These are phyloP conservation scores for Xiphophorus couchianus DNA, from an alignment of 2,113 vertebrate species.

Conservation along the genomic window DNA sequence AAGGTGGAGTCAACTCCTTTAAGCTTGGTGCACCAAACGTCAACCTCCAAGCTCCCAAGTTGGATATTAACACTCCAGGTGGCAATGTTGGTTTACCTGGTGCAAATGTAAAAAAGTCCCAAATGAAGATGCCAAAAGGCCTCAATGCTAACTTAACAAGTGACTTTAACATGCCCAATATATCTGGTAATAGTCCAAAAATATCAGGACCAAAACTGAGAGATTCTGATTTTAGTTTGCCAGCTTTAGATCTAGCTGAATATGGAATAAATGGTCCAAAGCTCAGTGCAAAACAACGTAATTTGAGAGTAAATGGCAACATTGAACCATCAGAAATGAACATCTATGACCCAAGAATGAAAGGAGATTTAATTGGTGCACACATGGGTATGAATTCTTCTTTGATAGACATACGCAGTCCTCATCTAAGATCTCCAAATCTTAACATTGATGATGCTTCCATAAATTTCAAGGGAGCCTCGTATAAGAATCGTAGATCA, in stretches of 20 bases:
- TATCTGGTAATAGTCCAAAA: slow-evolving; percentile 44
- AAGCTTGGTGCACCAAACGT: slow-evolving; percentile 45
- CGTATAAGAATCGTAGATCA: slow-evolving; percentile 38
- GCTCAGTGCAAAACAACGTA: slow-evolving; percentile 32
- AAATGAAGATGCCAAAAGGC: slow-evolving; percentile 51
- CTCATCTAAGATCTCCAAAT: slow-evolving; percentile 47
- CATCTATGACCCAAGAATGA: slow-evolving; percentile 41
- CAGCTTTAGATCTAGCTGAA: slow-evolving; percentile 49
- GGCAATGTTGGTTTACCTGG: slow-evolving; percentile 40
- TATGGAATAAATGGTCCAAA: slow-evolving; percentile 49
- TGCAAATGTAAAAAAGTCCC: slow-evolving; percentile 48
- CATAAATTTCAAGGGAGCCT: slow-evolving; percentile 27
- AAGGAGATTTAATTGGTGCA: slow-evolving; percentile 38
- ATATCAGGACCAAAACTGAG: slow-evolving; percentile 44
- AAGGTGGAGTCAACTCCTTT: slow-evolving; percentile 55
- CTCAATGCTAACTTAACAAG: slow-evolving; percentile 49
- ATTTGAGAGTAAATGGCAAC: slow-evolving; percentile 37
- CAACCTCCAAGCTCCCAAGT: slow-evolving; percentile 54
- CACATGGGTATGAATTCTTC: slow-evolving; percentile 40
- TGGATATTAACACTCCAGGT: slow-evolving; percentile 52
- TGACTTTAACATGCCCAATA: slow-evolving; percentile 46
- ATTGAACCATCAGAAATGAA: slow-evolving; percentile 28
- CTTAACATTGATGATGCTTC: slow-evolving; percentile 41
- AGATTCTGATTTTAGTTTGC: slow-evolving; percentile 23
- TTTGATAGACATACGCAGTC: slow-evolving; percentile 37